Evolutionary conservation across 2,888 invertebrate genomes (phyloP).

Genomic region (Criorhina ranunculi): DNA sequence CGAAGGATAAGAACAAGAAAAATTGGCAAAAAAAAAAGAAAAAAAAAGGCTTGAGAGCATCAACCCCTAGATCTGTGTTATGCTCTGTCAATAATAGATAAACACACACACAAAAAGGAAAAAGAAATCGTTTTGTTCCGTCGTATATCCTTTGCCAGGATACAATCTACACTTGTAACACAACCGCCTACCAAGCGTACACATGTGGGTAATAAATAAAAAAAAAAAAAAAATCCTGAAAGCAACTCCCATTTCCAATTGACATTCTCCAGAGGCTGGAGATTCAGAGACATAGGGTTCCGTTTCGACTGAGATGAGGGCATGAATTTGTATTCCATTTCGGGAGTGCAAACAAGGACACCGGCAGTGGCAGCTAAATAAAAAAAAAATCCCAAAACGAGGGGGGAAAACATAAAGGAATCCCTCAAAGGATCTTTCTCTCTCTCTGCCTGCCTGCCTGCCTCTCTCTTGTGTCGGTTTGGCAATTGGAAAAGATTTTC

Average conservation of each 20-base stretch:
- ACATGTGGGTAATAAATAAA: slow-evolving; percentile 74
- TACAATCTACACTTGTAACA: slow-evolving; percentile 61
- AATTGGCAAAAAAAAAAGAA: slow-evolving; percentile 31
- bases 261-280: slow-evolving; percentile 55
- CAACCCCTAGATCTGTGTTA: slow-evolving; percentile 28
- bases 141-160: slow-evolving; percentile 25
- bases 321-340: slow-evolving; percentile 65
- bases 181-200: slow-evolving; percentile 51
- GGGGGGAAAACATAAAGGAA: slow-evolving; percentile 41
- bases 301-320: slow-evolving; percentile 4
- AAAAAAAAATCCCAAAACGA: slow-evolving; percentile 17
- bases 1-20: slow-evolving; percentile 45
- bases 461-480: slow-evolving; percentile 29
- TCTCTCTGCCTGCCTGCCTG: slow-evolving; percentile 22
- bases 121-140: slow-evolving; percentile 22
- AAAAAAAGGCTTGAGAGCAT: slow-evolving; percentile 39
- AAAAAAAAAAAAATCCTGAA: slow-evolving; percentile 32
- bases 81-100: slow-evolving; percentile 68
- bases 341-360: slow-evolving; percentile 53
- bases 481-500: slow-evolving; percentile 76
- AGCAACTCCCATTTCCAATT: slow-evolving; percentile 67
- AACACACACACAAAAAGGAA: slow-evolving; percentile 26
- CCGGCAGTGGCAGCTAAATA: not conserved
- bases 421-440: slow-evolving; percentile 42
- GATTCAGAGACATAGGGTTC: not conserved